These are phyloP conservation scores for Kryptopterus vitreolus DNA, from an alignment of 2,797 vertebrate genomes.

Conservation along the genomic window DNA sequence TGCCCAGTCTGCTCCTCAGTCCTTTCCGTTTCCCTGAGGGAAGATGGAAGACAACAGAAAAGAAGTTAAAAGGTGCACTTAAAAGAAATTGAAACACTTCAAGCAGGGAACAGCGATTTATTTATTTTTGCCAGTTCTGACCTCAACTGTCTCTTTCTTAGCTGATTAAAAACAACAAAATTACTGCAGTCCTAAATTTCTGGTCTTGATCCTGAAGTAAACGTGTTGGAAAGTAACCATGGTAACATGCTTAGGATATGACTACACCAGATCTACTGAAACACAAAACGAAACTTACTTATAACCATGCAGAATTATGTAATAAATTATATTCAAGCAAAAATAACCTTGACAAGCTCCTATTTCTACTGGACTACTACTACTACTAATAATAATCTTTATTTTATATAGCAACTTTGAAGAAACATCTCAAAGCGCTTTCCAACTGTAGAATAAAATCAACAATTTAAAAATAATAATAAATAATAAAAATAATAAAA, in stretches of 20 bases:
- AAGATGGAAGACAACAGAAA: conserved; percentile 2
- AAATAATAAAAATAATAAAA: too few species aligned
- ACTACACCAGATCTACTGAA: background rate
- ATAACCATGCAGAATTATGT: background rate
- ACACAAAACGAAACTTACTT: background rate
- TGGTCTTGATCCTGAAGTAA: background rate
- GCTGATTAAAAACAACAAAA: background rate
- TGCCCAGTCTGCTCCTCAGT: conserved; percentile 37
- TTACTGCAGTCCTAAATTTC: background rate
- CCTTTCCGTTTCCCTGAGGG: conserved; percentile 54
- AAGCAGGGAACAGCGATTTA: background rate
- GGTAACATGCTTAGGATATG: background rate
- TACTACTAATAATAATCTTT: too few species aligned
- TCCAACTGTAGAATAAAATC: too few species aligned
- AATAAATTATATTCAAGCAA: too few species aligned
- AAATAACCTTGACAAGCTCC: too few species aligned
- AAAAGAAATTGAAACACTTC: background rate
- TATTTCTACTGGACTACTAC: too few species aligned
- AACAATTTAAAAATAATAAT: too few species aligned
- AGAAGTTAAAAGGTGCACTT: background rate
- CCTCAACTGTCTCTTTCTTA: background rate
- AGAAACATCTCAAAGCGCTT: too few species aligned
- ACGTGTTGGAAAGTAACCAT: background rate
- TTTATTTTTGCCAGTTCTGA: background rate
- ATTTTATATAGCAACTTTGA: too few species aligned